Evolutionary conservation across 2,888 invertebrate genomes (phyloP).

Genomic region (Coelinius sp.): DNA sequence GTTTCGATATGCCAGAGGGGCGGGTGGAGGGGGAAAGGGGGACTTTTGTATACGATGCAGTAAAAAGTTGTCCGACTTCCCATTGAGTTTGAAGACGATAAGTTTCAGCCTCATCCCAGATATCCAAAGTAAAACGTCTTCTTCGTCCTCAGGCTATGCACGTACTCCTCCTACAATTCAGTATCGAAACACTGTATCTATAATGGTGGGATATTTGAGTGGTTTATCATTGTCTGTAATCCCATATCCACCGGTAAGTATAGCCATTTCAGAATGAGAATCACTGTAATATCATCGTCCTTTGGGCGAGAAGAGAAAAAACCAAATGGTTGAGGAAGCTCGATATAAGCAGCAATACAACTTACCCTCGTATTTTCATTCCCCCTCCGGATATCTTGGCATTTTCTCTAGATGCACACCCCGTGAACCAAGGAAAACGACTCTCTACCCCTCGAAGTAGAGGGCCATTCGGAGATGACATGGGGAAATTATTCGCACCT

Average conservation of each 20-base stretch:
- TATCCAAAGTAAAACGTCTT: slow-evolving; percentile 29
- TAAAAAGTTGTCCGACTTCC: slow-evolving; percentile 4
- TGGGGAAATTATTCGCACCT: slow-evolving; percentile 57
- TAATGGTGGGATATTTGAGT: slow-evolving; percentile 35
- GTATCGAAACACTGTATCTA: slow-evolving; percentile 38
- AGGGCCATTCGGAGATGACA: slow-evolving; percentile 37
- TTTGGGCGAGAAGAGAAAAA: slow-evolving; percentile 42
- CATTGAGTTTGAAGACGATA: slow-evolving; percentile 7
- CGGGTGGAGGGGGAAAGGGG: background rate
- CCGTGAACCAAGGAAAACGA: slow-evolving; percentile 31
- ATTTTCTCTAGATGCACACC: slow-evolving; percentile 41
- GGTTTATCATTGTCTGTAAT: slow-evolving; percentile 13
- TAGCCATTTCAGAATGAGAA: slow-evolving; percentile 42
- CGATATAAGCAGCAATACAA: slow-evolving; percentile 43
- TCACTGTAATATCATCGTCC: slow-evolving; percentile 50
- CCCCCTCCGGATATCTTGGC: slow-evolving; percentile 41
- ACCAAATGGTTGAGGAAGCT: slow-evolving; percentile 47
- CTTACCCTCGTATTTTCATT: slow-evolving; percentile 48
- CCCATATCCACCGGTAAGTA: slow-evolving; percentile 6
- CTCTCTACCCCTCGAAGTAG: slow-evolving; percentile 41
- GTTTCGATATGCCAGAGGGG: slow-evolving; percentile 5
- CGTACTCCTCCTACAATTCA: slow-evolving; percentile 6
- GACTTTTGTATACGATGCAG: slow-evolving; percentile 8
- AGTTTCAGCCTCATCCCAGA: slow-evolving; percentile 20
- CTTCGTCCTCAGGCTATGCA: slow-evolving; percentile 22